Base-by-base conservation (phyloP, 2,888 invertebrate genomes). In the Pachymerium ferrugineum region DNA sequence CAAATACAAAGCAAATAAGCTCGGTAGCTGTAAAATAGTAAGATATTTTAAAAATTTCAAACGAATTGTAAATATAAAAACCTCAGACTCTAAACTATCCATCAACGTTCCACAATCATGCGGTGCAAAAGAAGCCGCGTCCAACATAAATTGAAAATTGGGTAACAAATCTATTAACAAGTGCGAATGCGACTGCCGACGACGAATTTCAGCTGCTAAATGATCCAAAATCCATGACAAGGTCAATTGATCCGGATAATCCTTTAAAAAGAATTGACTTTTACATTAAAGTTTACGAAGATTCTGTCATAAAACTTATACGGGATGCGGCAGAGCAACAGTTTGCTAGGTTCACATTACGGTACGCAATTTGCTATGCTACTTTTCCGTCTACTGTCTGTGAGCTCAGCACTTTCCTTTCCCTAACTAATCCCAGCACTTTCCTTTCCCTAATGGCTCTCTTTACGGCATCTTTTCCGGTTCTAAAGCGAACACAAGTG, bases 101-200 rank as follows among this genome's bases (percentile, higher is more conserved):
- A 69, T 69, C 30, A 29, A 19, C 30, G 2, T 10, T 3, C 16
- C 30, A 30, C 69, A 69, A 69, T 69, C 19, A 1, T 16, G 30
- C 30, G 33, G 69, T 16, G 69, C 30, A 69, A 69, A 69, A 16
- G 69, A 31, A 19, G 69, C 16, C 1, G 33, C 33, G 8, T 69
- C 69, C 30, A 69, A 33, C 30, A 69, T 30, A 30, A 69, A 69
- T n/a, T 69, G 69, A n/a, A 69, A 69, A 69, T 69, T 69, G 1
- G 69, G 69, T 1, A 69, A 19, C 33, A 69, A 69, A 69, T 69
- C 69, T 1, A 69, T 19, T 19, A 69, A 19, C 8, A 69, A 29
- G 19, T 69, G 33, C 16, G 69, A 31, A 3, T 69, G 30, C 8
- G 19, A 29, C 8, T 69, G 30, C 5, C 33, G 30, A 1, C 31